These are phyloP conservation scores for Phataginus tricuspis DNA, from an alignment of 2,797 vertebrate genomes.

Conservation along the genomic window DNA sequence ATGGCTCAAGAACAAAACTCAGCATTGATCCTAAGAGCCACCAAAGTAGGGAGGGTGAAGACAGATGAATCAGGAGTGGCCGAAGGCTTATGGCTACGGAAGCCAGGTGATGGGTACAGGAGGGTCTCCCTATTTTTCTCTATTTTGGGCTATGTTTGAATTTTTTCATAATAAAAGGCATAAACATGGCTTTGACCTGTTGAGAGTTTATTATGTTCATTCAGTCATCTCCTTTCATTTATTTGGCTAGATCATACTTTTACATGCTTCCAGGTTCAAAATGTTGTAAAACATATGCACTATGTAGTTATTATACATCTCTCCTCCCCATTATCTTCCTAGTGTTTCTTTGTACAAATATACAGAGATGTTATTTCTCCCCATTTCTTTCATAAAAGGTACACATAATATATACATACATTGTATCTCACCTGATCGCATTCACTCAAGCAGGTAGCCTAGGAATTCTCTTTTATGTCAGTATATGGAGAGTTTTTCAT, in stretches of 20 bases:
- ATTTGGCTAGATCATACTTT: not conserved
- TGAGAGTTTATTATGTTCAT: not conserved
- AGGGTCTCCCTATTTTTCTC: not conserved
- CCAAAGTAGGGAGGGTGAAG: not conserved
- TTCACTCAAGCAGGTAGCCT: not conserved
- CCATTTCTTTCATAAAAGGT: not conserved
- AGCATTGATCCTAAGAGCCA: not conserved
- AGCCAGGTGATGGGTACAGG: not conserved
- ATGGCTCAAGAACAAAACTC: not conserved
- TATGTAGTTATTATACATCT: not conserved
- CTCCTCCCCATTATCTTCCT: not conserved
- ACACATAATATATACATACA: not conserved
- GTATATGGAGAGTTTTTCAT: not conserved
- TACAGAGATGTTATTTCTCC: not conserved
- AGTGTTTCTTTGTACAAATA: not conserved
- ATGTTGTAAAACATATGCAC: not conserved
- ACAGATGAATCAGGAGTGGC: not conserved
- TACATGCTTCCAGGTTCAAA: not conserved
- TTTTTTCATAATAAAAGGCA: not conserved
- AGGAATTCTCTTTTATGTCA: not conserved
- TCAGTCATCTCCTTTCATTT: not conserved
- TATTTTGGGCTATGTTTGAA: not conserved
- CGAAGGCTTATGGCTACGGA: not conserved
- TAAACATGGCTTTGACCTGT: not conserved
- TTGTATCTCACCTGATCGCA: not conserved